Evolutionary conservation across 2,113 vertebrate species (phyloP).

Genomic region (Bothrops jararaca): DNA sequence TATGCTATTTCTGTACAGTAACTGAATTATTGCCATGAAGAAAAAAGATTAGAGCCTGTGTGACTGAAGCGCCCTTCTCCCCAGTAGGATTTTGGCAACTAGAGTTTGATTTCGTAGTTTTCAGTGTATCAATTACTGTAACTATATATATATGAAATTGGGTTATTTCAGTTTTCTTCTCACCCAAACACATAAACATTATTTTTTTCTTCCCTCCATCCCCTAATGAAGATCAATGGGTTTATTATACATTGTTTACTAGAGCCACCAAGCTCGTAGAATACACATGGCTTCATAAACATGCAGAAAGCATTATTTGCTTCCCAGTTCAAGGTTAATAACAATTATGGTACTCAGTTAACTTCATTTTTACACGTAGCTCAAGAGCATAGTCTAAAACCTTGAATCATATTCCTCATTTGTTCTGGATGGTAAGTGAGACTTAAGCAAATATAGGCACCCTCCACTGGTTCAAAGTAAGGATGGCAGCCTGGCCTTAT

Average conservation of each 20-base stretch:
- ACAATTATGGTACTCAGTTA: constrained; percentile 3
- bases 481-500: neutral
- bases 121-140: neutral
- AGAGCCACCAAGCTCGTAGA: constrained; percentile 3
- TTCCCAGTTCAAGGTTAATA: neutral
- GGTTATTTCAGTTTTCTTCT: neutral
- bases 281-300: neutral
- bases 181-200: neutral
- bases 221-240: constrained; percentile 13
- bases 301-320: neutral
- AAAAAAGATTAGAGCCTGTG: neutral
- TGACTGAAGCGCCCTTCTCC: neutral
- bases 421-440: neutral
- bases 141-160: neutral
- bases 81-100: neutral
- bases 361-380: neutral
- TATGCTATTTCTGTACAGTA: neutral
- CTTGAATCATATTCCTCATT: neutral
- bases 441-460: neutral
- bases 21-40: neutral
- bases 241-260: neutral
- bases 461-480: neutral
- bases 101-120: neutral
- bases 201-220: neutral
- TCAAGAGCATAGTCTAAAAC: neutral